Evolutionary conservation across 1,140 invertebrate species (phyloP), one percentile per base, ranked within the genome.

Genomic region (Rhyzopertha dominica): DNA sequence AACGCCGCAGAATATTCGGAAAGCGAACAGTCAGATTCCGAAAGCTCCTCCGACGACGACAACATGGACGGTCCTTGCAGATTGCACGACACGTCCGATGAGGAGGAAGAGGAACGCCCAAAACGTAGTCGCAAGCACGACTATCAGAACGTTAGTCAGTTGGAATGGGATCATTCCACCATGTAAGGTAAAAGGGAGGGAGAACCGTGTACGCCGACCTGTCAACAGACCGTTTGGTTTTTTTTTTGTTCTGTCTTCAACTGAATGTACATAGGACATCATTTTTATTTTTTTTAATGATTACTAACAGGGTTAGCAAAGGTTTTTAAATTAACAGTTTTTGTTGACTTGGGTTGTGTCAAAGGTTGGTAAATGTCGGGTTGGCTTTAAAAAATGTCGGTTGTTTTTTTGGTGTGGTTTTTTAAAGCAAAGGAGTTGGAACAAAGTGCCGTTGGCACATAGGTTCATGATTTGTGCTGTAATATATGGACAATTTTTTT

Each of bases 131-230:
- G 70, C 32, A 74, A 74, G 47, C 66, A 71, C 52, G 78, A 79
- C 51, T 81, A 81, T 63, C 73, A 78, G 51, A 80, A 81, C 66
- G 77, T 81, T 53, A 80, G 76, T 61, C 79, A 81, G 63, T 68
- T 81, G 37, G 79, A 81, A 67, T 81, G 79, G 79, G 79, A 81
- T 63, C 78, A 80, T 70, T 77, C 77, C 65, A 81, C 77, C 42
- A 81, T 81, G 76, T 80, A 80, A 78, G 23, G 16, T 31, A 20
- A 9, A 28, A 7, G 2, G 3, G 26, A 22, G 8, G 3, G 5
- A 32, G 9, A 13, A 7, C 7, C 30, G 30, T 7, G 16, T 8
- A 7, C 30, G 13, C 30, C 7, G 5, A 7, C 30, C 7, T 14
- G 13, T 14, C n/a, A n/a, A n/a, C n/a, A n/a, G n/a, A n/a, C n/a